Base-by-base conservation (phyloP, 2,113 vertebrate species). In the Hippocampus mohnikei region DNA sequence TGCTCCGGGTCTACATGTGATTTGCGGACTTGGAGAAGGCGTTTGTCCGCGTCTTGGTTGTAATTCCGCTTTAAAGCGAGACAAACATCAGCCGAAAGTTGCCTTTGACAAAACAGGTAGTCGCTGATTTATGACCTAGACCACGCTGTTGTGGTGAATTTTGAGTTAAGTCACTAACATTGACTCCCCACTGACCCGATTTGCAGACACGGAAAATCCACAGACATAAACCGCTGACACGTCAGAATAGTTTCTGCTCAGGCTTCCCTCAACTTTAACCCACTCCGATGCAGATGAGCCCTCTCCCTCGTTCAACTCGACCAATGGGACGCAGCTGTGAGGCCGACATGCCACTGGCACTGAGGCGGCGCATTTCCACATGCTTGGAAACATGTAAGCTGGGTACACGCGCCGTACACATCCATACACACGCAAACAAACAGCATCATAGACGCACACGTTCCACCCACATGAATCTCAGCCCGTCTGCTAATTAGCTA, bases 261-360 rank as follows among this genome's bases (percentile, higher is more conserved):
- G 79, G 71, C 76, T 68, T 79, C 79, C 71, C 74, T 86, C 83
- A 87, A 80, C 83, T 87, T 18, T 5, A 76, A 59, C 73, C 80
- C 67, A 63, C 83, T 66, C 69, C 29, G 29, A 74, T 87, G 82
- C 88, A 89, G 89, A 91, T 87, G 87, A 87, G 89, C 3, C 5
- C 79, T 73, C 79, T 77, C 80, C 74, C 88, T 88, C 78, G 85
- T 89, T 88, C 86, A 87, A 88, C 87, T 79, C 83, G 23, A 33
- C 88, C 88, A 88, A 88, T 86, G 82, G 81, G 85, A 88, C 74
- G 61, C 87, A 87, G 87, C 87, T 90, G 85, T 80, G 86, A 74
- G 70, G 76, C 80, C 70, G 33, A 76, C 76, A 74, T 41, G 73
- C 69, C 81, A 80, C 78, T 80, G 87, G 84, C 82, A 81, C 69